Evolutionary conservation across 2,888 invertebrate genomes (phyloP), one percentile per base, ranked within the genome.

Genomic region (Arctia plantaginis): DNA sequence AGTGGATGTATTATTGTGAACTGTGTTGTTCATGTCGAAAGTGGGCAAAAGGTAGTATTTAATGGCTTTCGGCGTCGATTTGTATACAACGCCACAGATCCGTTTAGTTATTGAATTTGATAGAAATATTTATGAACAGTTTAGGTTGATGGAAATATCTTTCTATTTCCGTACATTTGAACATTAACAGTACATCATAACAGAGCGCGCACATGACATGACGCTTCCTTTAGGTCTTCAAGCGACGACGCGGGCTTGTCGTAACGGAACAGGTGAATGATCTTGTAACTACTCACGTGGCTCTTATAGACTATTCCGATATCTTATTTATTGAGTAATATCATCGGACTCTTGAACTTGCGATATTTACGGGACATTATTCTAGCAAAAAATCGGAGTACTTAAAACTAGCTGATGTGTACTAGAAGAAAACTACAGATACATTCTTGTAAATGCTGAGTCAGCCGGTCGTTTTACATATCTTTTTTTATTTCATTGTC

Each of bases 41-140:
- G 68, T 47, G 3, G 18, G 13, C 10, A 20, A 23, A n/a, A n/a
- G n/a, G n/a, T 23, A 65, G 30, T 41, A 70, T 30, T 70, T 65
- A 64, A 69, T 51, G 33, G 62, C 41, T 27, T 8, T 27, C n/a
- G 41, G 20, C 13, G n/a, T 30, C 23, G 67, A 64, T 71, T 27
- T 35, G 7, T 51, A 35, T 67, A 39, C 33, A 66, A 39, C 20
- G 20, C 18, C 59, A 68, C 12, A 23, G 51, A 64, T 41, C 41
- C 62, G 15, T 65, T 74, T 33, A 64, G 39, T 75, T 59, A 13
- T 51, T 72, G 66, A 70, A 70, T 66, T 74, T 74, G 72, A 72
- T 51, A 65, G 65, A 69, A 66, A 47, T 55, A 68, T 71, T 74
- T 68, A 66, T 66, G 66, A 55, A 70, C 70, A 15, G 33, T 41